Base-by-base conservation (phyloP, 2,113 vertebrate genomes). In the Atractosteus spatula region DNA sequence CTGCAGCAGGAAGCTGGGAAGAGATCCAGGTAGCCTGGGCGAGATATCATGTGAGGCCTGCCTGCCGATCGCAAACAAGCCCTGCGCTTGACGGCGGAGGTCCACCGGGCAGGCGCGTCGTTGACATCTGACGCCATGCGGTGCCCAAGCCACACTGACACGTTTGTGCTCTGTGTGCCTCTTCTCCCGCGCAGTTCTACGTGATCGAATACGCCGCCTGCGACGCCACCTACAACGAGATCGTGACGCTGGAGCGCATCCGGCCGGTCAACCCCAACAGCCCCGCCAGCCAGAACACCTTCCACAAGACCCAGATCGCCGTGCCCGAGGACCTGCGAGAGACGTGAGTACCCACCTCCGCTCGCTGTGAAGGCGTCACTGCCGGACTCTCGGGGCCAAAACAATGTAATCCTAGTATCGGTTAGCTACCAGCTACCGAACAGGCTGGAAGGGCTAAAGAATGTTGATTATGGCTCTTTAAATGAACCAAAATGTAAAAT, bases 151-250 rank as follows among this genome's bases (percentile, higher is more conserved):
- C 29, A 29, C 29, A 29, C 56, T 14, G 56, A 59, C 12, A 2
- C 14, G 4, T 16, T 64, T 17, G 7, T 65, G 66, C 64, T 69
- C 10, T 41, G 8, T 14, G 3, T 45, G 44, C 29, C 29, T 80
- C 13, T 78, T 64, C 75, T 72, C 71, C 64, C 72, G 17, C 10
- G 42, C 83, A 97, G 95, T 97, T 97, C 80, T 97, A 96, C 8
- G 95, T 97, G 70, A 96, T 97, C 6, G 95, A 97, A 81, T 96
- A 96, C 12, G 94, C 95, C 1, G 94, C 95, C 2, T 96, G 94
- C 3, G 95, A 96, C 42, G 93, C 95, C 76, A 96, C 95, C 16
- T 97, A 96, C 85, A 97, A 97, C 14, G 95, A 96, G 86, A 97
- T 97, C 0, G 94, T 97, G 86, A 97, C 94, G 3, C 70, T 94